Conservation (phyloP, 2,797 vertebrate genomes). For the Leucoraja ocellata region DNA sequence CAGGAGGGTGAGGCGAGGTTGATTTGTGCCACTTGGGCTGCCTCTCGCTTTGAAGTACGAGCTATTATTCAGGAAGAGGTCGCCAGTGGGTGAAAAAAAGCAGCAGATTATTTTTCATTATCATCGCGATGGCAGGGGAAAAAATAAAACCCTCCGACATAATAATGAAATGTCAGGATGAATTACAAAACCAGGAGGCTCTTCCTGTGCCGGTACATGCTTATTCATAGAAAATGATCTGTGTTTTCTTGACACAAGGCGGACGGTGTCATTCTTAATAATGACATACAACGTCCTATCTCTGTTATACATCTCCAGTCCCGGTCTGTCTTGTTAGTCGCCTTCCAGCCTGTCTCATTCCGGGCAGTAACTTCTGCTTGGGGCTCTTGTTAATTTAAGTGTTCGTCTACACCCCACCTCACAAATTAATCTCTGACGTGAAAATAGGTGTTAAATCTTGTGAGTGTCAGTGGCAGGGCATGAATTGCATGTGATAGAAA, state of each 20-base stretch:
- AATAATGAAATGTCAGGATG: constrained; percentile 38
- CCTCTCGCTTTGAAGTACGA: neutral
- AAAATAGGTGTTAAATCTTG: neutral
- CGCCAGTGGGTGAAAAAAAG: constrained; percentile 25
- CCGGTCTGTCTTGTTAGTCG: neutral
- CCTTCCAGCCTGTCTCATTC: neutral
- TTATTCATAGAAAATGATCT: constrained; percentile 37
- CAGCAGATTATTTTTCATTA: constrained; percentile 37
- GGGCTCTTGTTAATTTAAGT: constrained; percentile 15
- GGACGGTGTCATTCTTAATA: constrained; percentile 31
- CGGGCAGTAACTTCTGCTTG: neutral
- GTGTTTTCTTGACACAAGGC: constrained; percentile 24
- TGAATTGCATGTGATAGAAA: neutral
- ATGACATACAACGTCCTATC: constrained; percentile 31
- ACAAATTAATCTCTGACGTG: neutral
- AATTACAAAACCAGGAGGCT: constrained; percentile 26
- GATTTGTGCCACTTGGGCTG: neutral
- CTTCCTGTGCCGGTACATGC: neutral
- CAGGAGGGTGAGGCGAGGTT: neutral
- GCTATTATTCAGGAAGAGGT: constrained; percentile 28
- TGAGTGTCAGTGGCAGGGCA: neutral
- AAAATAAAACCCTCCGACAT: constrained; percentile 9
- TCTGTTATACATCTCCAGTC: neutral
- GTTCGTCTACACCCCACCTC: neutral
- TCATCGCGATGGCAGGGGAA: neutral